Evolutionary conservation across 2,113 vertebrate genomes (phyloP).

Genomic region (Propithecus coquereli): DNA sequence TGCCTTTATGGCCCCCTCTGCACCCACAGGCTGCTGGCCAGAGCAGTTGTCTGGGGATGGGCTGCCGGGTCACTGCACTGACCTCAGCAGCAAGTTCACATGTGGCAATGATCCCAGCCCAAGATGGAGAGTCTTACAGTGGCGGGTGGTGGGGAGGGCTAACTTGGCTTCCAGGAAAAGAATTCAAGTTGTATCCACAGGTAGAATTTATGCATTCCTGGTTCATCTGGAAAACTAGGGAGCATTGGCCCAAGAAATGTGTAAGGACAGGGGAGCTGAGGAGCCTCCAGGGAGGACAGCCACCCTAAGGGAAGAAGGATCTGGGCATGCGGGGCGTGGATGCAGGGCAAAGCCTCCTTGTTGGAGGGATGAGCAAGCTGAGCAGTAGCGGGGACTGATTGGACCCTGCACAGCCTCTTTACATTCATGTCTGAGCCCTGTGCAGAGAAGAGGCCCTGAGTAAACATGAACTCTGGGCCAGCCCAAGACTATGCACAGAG

Average conservation of each 20-base stretch:
- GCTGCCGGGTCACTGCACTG: not conserved
- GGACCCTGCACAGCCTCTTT: not conserved
- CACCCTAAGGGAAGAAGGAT: not conserved
- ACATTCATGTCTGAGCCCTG: not conserved
- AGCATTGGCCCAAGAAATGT: not conserved
- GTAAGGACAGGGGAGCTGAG: not conserved
- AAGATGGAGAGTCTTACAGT: not conserved
- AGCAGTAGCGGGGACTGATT: not conserved
- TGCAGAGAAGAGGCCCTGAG: not conserved
- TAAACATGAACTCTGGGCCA: not conserved
- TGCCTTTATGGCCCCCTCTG: not conserved
- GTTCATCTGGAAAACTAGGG: not conserved
- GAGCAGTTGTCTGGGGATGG: not conserved
- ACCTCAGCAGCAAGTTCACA: not conserved
- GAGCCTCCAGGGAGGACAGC: not conserved
- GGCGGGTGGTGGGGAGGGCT: not conserved
- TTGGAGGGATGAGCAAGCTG: not conserved
- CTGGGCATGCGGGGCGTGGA: accelerated
- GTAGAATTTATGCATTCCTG: not conserved
- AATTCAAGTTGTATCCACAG: not conserved
- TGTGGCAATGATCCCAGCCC: not conserved
- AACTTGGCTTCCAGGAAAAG: not conserved
- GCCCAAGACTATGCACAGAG: not conserved
- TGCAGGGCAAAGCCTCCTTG: not conserved
- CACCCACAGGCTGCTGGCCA: not conserved